Conservation (phyloP, 2,113 vertebrate genomes). For the Panurus biarmicus region DNA sequence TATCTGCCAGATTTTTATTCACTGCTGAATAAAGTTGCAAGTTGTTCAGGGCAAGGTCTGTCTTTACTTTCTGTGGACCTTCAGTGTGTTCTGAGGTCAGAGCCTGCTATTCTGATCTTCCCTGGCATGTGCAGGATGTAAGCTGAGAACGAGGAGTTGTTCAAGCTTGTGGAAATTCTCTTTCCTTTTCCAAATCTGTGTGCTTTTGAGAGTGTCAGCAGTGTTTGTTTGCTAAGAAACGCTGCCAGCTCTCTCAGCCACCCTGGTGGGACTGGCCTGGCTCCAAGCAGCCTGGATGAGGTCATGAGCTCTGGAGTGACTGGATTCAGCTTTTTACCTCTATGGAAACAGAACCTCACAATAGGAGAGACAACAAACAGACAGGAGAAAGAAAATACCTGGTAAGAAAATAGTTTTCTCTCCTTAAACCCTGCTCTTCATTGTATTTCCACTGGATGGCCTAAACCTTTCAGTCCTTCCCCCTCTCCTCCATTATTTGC, state of each 20-base stretch:
- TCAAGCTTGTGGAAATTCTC: not conserved
- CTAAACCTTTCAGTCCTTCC: not conserved
- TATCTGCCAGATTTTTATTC: not conserved
- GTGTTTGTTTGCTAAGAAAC: not conserved
- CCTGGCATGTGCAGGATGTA: rapidly evolving
- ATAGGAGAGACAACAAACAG: not conserved
- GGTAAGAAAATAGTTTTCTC: not conserved
- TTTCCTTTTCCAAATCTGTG: not conserved
- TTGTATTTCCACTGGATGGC: not conserved
- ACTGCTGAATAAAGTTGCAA: not conserved
- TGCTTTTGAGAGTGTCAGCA: not conserved
- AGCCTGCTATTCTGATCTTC: not conserved
- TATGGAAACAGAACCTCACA: not conserved
- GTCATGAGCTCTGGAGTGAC: not conserved
- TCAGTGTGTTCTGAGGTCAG: not conserved
- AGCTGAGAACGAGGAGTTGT: rapidly evolving
- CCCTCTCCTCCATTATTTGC: not conserved
- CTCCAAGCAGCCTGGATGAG: not conserved
- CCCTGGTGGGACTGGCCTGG: not conserved
- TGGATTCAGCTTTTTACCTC: not conserved
- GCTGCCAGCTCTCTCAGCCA: not conserved
- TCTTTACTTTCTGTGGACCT: not conserved
- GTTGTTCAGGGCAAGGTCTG: not conserved
- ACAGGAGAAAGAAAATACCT: not conserved
- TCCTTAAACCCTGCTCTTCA: not conserved